Percentiles rank a stretch among this genome's conserved stretches.
These are phyloP conservation scores for Aurelia sp. DNA, from an alignment of 30 jellyfish, hydroid and myxozoan species.

Conservation along the genomic window DNA sequence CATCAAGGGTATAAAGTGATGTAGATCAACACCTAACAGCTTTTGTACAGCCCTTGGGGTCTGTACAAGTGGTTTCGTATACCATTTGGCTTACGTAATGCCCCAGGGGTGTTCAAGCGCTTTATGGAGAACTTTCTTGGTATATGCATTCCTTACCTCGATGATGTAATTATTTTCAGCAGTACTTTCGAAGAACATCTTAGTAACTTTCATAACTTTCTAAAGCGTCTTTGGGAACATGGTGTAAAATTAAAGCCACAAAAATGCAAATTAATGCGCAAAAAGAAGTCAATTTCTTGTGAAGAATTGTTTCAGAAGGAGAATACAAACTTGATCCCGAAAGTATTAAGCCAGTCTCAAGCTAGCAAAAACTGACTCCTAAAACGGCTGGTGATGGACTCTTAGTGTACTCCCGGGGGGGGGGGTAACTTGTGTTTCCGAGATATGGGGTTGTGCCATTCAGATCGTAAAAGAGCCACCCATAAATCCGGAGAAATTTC, in stretches of 20 bases:
- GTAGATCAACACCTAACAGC: slow-evolving; percentile 47
- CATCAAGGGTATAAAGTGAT: background rate
- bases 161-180: slow-evolving; percentile 41
- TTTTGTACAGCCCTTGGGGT: slow-evolving; percentile 69
- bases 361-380: slow-evolving; percentile 11
- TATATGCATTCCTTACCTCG: slow-evolving; percentile 5
- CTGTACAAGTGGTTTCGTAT: slow-evolving; percentile 62
- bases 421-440: too few species aligned
- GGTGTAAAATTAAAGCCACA: slow-evolving; percentile 23
- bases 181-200: slow-evolving; percentile 32
- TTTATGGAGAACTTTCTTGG: slow-evolving; percentile 55
- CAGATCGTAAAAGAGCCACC: too few species aligned
- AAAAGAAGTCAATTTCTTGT: slow-evolving; percentile 9
- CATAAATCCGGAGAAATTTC: too few species aligned
- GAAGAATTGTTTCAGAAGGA: slow-evolving; percentile 10
- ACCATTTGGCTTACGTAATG: slow-evolving; percentile 57
- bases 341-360: slow-evolving; percentile 17
- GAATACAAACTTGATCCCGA: slow-evolving; percentile 38
- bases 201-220: background rate
- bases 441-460: too few species aligned
- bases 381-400: slow-evolving; percentile 45
- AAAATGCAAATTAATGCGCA: background rate
- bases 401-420: slow-evolving; percentile 17
- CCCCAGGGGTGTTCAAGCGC: slow-evolving; percentile 56
- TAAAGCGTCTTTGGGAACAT: slow-evolving; percentile 11